Evolutionary conservation across 2,113 vertebrate genomes (phyloP).

Genomic region (Mesembrinibis cayennensis): DNA sequence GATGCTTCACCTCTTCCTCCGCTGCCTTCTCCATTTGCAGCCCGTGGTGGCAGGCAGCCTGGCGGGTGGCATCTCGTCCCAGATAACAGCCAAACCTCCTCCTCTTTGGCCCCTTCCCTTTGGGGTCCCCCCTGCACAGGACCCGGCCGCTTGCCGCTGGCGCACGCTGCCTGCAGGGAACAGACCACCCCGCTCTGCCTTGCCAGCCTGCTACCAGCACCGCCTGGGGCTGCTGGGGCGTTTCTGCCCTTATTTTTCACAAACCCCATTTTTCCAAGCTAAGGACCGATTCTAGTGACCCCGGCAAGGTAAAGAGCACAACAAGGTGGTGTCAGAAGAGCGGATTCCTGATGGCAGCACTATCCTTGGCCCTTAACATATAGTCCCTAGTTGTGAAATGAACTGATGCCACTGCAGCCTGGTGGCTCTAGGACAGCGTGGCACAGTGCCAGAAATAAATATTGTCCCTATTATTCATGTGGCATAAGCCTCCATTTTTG

Average conservation of each 20-base stretch:
- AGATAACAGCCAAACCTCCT: neutral
- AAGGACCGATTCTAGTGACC: neutral
- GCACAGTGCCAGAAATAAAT: neutral
- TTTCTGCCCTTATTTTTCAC: neutral
- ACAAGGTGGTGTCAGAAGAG: neutral
- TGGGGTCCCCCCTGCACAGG: neutral
- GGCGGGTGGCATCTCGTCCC: neutral
- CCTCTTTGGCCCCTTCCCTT: neutral
- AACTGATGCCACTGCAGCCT: neutral
- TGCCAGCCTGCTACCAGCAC: neutral
- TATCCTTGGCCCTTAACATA: neutral
- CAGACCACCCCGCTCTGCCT: neutral
- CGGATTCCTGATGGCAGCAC: neutral
- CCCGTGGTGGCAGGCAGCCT: neutral
- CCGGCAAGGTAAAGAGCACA: neutral
- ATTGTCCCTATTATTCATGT: neutral
- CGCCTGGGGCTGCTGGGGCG: neutral
- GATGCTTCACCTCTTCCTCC: neutral
- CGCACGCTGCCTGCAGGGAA: rapidly evolving
- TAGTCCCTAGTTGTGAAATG: neutral
- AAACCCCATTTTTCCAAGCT: neutral
- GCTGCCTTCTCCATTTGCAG: neutral
- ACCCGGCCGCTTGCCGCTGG: neutral
- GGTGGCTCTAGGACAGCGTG: neutral
- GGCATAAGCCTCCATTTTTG: neutral